Evolutionary conservation across 2,888 invertebrate genomes (phyloP), one percentile per base, ranked within the genome.

Genomic region (Galeruca laticollis): DNA sequence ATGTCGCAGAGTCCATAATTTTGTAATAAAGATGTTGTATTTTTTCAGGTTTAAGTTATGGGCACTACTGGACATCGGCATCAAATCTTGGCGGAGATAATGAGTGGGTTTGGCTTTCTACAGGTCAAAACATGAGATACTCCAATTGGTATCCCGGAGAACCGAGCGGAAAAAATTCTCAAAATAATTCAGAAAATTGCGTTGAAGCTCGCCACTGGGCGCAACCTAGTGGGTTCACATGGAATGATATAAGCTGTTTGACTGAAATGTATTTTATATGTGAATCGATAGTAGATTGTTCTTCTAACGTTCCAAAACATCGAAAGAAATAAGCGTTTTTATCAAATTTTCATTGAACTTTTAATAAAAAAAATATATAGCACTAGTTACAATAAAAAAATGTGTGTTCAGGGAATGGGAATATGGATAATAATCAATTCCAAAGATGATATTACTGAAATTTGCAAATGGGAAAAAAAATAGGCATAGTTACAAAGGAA

Each of bases 101-200:
- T 10, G 49, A 69, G n/a, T 72, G 69, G 69, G 62, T 63, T 20
- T 72, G 71, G 71, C 18, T 72, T 9, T 72, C 71, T 6, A 68
- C 66, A 0, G 71, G 71, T 13, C 66, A 72, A 18, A 61, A 72
- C 10, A 40, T 72, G 13, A 26, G 43, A 21, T 72, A 61, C 33
- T 11, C 57, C 37, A 72, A 72, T 18, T 72, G 71, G 71, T 69
- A 69, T 47, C 65, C 69, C 8, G 71, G 69, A 31, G 69, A 72
- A 62, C 71, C 71, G 3, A 60, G 35, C 31, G 33, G 26, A 20
- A 47, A 47, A 13, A 49, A 56, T 15, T 56, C 56, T 15, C 18
- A 35, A 6, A 69, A 69, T 26, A 18, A 18, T 8, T 18, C 68
- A 11, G 71, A 72, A 66, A 62, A 62, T 37, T 72, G 71, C 35